Percentiles rank a stretch among this genome's conserved stretches.
phyloP scores from a whole-genome alignment of 2,888 invertebrate genomes.

The Microctonus hyperodae region DNA sequence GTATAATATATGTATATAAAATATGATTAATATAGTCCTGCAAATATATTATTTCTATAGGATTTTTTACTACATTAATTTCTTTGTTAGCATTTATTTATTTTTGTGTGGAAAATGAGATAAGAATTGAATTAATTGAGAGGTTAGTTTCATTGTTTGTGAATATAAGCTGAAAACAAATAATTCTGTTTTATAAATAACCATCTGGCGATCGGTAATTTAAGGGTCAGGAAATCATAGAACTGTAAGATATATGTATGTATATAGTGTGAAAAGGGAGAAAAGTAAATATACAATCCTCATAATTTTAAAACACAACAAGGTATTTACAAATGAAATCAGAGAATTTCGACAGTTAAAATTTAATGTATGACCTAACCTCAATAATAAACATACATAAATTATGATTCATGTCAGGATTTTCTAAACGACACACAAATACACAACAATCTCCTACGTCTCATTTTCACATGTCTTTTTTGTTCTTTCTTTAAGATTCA shows the following conservation, averaged over 20 bases:
- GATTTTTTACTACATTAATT: too few relatives aligned
- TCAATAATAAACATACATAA: slow-evolving; percentile 36
- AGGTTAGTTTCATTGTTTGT: too few relatives aligned
- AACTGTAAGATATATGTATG: background rate
- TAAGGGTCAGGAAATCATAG: too few relatives aligned
- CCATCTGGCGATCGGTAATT: too few relatives aligned
- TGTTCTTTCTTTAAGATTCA: background rate
- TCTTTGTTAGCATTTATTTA: too few relatives aligned
- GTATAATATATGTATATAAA: too few relatives aligned
- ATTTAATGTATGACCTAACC: background rate
- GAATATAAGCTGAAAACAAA: too few relatives aligned
- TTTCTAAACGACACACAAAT: slow-evolving; percentile 30
- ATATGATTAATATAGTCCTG: too few relatives aligned
- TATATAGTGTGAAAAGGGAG: background rate
- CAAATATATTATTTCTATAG: too few relatives aligned
- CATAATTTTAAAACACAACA: background rate
- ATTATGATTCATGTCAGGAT: slow-evolving; percentile 40
- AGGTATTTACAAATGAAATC: background rate
- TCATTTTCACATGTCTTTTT: background rate
- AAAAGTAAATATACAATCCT: background rate
- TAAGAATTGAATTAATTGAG: too few relatives aligned
- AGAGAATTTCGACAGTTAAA: background rate
- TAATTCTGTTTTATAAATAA: too few relatives aligned
- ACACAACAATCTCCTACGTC: background rate
- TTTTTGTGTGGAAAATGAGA: too few relatives aligned